These are phyloP conservation scores for Bolborhynchus lineola DNA, from an alignment of 2,113 vertebrate genomes.

Conservation along the genomic window DNA sequence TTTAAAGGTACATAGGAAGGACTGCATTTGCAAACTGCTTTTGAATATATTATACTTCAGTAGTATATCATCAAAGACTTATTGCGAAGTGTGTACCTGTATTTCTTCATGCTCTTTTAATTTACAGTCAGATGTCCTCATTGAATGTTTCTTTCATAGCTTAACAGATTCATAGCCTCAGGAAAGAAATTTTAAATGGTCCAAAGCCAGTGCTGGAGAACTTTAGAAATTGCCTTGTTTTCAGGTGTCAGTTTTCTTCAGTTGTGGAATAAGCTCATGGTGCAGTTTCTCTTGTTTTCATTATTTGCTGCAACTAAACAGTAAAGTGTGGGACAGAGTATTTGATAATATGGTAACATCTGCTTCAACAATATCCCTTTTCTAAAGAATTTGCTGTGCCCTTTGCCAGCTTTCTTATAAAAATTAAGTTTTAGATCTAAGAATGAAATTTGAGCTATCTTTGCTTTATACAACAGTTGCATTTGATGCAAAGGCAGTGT, in stretches of 20 bases:
- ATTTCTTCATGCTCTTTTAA: not conserved
- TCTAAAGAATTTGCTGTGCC: not conserved
- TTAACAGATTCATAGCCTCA: not conserved
- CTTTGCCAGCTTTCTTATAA: not conserved
- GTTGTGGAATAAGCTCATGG: not conserved
- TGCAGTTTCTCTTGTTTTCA: not conserved
- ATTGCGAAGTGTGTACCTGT: not conserved
- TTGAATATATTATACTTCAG: not conserved
- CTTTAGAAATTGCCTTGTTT: not conserved
- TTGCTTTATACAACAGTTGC: not conserved
- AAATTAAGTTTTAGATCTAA: not conserved
- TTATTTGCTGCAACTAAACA: not conserved
- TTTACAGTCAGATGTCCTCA: not conserved
- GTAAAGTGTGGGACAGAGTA: not conserved
- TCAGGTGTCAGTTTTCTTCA: not conserved
- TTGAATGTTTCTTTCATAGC: not conserved
- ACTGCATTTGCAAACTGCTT: not conserved
- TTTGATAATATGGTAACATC: not conserved
- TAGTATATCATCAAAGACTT: not conserved
- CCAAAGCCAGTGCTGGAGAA: not conserved
- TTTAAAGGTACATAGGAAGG: not conserved
- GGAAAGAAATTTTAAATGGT: not conserved
- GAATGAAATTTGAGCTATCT: not conserved
- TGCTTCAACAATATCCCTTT: not conserved
- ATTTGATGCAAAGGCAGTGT: not conserved